Percentiles rank a stretch among this genome's conserved stretches.
These are phyloP conservation scores for Petrocephalus schoutedeni DNA, from an alignment of 2,797 vertebrate genomes.

Conservation along the genomic window DNA sequence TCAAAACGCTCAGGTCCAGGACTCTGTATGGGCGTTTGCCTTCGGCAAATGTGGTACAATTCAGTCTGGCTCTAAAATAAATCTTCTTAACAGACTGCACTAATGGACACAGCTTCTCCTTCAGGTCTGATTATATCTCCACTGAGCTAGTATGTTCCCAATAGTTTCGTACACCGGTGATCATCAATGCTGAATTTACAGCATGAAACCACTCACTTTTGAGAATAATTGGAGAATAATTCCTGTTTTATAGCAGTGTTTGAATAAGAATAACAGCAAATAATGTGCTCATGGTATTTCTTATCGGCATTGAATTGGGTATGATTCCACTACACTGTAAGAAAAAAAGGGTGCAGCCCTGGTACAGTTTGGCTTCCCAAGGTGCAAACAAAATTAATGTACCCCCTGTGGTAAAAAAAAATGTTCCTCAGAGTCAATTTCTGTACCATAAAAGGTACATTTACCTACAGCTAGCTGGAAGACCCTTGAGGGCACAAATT, in stretches of 20 bases:
- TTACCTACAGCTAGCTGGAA: neutral
- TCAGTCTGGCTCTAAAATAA: constrained; percentile 16
- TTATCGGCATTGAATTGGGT: neutral
- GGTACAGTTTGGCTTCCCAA: neutral
- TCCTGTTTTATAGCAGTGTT: neutral
- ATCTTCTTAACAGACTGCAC: neutral
- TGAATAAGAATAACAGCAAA: neutral
- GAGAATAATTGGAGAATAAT: neutral
- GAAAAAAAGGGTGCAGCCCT: neutral
- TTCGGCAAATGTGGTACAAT: constrained; percentile 13
- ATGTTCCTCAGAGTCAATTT: neutral
- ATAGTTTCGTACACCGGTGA: neutral
- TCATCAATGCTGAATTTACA: neutral
- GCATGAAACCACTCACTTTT: neutral
- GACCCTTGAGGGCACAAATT: neutral
- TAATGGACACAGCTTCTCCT: neutral
- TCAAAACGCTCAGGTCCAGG: constrained; percentile 19
- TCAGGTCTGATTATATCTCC: neutral
- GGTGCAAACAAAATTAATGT: neutral
- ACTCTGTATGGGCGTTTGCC: neutral
- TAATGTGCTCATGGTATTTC: neutral
- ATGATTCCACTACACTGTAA: neutral
- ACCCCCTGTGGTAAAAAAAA: neutral
- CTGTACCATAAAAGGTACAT: neutral
- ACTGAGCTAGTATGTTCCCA: neutral